Conservation (phyloP, 2,113 vertebrate species). For the Holacanthus passer region DNA sequence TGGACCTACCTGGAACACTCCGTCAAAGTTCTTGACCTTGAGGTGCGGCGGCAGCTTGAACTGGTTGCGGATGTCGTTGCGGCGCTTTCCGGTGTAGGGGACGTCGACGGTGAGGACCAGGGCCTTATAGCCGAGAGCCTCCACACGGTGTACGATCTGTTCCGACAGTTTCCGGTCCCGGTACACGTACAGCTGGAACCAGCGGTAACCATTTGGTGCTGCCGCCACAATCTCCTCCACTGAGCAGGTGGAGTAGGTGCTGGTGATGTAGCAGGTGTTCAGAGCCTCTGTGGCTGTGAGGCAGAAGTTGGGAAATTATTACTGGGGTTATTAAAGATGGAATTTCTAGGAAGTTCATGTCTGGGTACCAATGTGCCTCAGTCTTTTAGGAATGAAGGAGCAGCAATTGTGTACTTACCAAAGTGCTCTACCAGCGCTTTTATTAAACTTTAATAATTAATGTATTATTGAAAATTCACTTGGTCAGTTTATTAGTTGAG, state of each 20-base stretch:
- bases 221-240: slow-evolving; percentile 90
- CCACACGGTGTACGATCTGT: slow-evolving; percentile 87
- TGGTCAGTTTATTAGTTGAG: background rate
- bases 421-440: background rate
- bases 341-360: no score
- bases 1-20: slow-evolving; percentile 87
- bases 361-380: background rate
- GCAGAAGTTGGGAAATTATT: background rate
- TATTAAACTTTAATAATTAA: background rate
- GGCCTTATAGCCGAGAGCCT: slow-evolving; percentile 90
- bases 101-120: slow-evolving; percentile 92
- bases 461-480: background rate
- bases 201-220: slow-evolving; percentile 87
- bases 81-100: slow-evolving; percentile 90
- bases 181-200: slow-evolving; percentile 97
- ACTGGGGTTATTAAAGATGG: background rate
- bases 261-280: slow-evolving; percentile 90
- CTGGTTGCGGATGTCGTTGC: slow-evolving; percentile 89
- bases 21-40: slow-evolving; percentile 89
- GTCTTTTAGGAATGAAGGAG: background rate
- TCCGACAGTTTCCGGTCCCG: slow-evolving; percentile 87
- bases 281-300: slow-evolving; percentile 87
- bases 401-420: background rate
- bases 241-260: slow-evolving; percentile 90
- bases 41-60: slow-evolving; percentile 88